These are phyloP conservation scores for Mycogona germanica DNA, from an alignment of 2,888 invertebrate genomes.

Conservation along the genomic window DNA sequence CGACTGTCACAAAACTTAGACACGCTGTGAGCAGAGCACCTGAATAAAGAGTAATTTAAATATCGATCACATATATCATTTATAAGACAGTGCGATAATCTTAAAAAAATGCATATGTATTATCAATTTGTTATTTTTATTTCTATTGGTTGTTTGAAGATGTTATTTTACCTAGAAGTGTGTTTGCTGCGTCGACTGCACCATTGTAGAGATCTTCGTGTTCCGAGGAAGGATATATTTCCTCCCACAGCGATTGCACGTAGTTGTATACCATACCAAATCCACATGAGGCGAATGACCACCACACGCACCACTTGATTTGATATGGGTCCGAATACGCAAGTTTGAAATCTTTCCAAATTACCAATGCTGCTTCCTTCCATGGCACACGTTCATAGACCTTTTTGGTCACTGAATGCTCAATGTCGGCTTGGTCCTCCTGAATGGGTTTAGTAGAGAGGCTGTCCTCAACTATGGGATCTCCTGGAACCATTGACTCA, in stretches of 20 bases:
- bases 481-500: neutral
- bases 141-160: too few relatives aligned
- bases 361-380: neutral
- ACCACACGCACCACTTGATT: constrained; percentile 57
- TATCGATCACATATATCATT: neutral
- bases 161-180: constrained; percentile 56
- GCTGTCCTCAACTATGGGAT: too few relatives aligned
- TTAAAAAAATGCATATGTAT: too few relatives aligned
- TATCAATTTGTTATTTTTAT: too few relatives aligned
- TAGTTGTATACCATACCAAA: constrained; percentile 60
- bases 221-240: constrained; percentile 26
- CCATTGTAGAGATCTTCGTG: constrained; percentile 48
- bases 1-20: constrained; percentile 40
- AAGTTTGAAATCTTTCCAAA: constrained; percentile 12
- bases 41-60: neutral
- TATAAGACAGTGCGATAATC: too few relatives aligned
- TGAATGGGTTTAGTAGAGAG: too few relatives aligned
- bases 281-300: constrained; percentile 58
- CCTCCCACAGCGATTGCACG: constrained; percentile 69
- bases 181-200: constrained; percentile 64
- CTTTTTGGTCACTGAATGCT: too few relatives aligned
- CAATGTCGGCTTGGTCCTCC: too few relatives aligned
- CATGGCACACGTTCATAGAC: constrained; percentile 13
- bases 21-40: constrained; percentile 41
- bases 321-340: constrained; percentile 12